Conservation (phyloP, 2,797 vertebrate genomes). For the Tokudaia tokunoshimensis region DNA sequence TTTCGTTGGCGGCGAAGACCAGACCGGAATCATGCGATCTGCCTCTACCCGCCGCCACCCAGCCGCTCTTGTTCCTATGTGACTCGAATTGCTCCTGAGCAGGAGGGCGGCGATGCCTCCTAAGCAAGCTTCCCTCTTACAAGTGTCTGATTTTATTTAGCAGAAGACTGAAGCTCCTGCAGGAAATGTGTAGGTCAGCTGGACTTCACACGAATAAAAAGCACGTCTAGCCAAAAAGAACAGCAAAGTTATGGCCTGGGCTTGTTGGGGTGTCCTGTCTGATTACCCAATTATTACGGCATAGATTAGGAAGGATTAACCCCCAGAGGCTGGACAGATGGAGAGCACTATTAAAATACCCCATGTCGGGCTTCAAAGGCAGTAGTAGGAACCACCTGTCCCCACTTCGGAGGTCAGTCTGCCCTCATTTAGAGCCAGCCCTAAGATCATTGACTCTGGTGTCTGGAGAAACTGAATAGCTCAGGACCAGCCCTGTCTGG, state of each 20-base stretch:
- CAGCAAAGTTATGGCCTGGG: conserved; percentile 79
- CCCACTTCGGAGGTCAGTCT: conserved; percentile 66
- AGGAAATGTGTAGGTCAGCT: conserved; percentile 83
- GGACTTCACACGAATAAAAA: conserved; percentile 81
- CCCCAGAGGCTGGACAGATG: conserved; percentile 77
- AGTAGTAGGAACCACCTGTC: conserved; percentile 79
- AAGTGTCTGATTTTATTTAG: conserved; percentile 81
- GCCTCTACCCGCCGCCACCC: not conserved
- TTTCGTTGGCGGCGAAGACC: conserved; percentile 61
- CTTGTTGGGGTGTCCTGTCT: conserved; percentile 84
- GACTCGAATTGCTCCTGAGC: not conserved
- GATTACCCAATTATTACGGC: conserved; percentile 83
- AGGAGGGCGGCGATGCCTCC: conserved; percentile 15
- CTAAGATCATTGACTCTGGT: not conserved
- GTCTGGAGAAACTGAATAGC: conserved; percentile 36
- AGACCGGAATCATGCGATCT: not conserved
- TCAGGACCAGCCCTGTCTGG: not conserved
- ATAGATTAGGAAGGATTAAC: conserved; percentile 85
- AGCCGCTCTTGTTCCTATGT: not conserved
- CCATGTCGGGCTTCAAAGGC: conserved; percentile 71
- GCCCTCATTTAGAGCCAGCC: conserved; percentile 69
- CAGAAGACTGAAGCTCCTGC: conserved; percentile 68
- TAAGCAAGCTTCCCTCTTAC: conserved; percentile 54
- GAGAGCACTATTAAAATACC: conserved; percentile 79
- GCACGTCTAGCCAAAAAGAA: conserved; percentile 75